These are phyloP conservation scores for Otis tarda DNA, from an alignment of 2,113 vertebrate genomes.

Conservation along the genomic window DNA sequence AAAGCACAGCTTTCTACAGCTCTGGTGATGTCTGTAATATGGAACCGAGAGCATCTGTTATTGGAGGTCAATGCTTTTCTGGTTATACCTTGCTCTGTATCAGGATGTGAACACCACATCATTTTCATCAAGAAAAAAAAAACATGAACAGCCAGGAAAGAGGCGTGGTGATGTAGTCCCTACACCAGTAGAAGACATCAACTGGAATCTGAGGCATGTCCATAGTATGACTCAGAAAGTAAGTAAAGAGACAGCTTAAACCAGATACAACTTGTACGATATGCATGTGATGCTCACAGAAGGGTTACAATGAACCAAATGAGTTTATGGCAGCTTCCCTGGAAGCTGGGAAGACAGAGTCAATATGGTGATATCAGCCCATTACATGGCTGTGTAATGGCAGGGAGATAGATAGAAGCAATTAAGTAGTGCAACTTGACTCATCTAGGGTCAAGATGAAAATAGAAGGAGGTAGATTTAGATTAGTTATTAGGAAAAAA, in stretches of 20 bases:
- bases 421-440: background rate
- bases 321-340: background rate
- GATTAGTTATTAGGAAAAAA: no score
- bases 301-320: background rate
- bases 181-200: background rate
- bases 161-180: background rate
- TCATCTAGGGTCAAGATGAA: background rate
- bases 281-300: background rate
- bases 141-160: background rate
- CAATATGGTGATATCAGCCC: background rate
- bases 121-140: background rate
- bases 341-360: background rate
- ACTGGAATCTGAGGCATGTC: background rate
- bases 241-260: background rate
- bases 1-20: background rate
- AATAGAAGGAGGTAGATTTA: no score
- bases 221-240: background rate
- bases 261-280: background rate
- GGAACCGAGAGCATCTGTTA: background rate
- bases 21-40: background rate
- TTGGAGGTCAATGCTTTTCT: background rate
- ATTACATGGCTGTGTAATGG: background rate
- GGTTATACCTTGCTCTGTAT: background rate
- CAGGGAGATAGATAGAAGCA: background rate
- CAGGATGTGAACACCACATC: background rate